Evolutionary conservation across 2,888 invertebrate genomes (phyloP), one percentile per base, ranked within the genome.

Genomic region (Ophion ventricosus): DNA sequence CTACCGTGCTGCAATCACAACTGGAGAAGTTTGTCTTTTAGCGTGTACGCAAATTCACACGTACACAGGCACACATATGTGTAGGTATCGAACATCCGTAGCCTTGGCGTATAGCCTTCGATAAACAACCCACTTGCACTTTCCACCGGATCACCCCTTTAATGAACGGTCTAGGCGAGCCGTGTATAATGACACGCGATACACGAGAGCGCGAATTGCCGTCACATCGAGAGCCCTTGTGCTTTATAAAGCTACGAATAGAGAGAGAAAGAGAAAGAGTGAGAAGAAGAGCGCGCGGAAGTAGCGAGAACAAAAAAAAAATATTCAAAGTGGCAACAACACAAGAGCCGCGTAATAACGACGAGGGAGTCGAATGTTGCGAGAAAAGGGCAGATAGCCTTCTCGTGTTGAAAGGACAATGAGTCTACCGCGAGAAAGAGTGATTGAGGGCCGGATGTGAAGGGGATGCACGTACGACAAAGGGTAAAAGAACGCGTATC

Each of bases 231-330:
- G 69, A 23, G 63, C 63, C 40, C 40, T 57, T 57, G 61, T n/a
- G 72, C 40, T 63, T 61, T 78, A 57, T 11, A 61, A 82, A 57
- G 75, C 54, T 23, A 49, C n/a, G 1, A 57, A n/a, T n/a, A 57
- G 25, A n/a, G 57, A 25, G 75, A 64, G 57, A 26, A 23, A 69
- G 40, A 56, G 61, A 74, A 69, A 17, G 40, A 26, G 25, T 23
- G 63, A 49, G 73, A 63, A 67, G 76, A 85, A 85, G 87, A 86
- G 87, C 85, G 82, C 26, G 25, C 11, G 78, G 84, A 69, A 82
- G 83, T 85, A 85, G n/a, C 77, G 85, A 78, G n/a, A n/a, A n/a
- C n/a, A 84, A 61, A 80, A 87, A 84, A 72, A 73, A 64, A 61
- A 35, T 29, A 49, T 64, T 79, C 26, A 73, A 83, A 84, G 84